phyloP scores from a whole-genome alignment of 2,888 invertebrate genomes.

The Sycophila texana region DNA sequence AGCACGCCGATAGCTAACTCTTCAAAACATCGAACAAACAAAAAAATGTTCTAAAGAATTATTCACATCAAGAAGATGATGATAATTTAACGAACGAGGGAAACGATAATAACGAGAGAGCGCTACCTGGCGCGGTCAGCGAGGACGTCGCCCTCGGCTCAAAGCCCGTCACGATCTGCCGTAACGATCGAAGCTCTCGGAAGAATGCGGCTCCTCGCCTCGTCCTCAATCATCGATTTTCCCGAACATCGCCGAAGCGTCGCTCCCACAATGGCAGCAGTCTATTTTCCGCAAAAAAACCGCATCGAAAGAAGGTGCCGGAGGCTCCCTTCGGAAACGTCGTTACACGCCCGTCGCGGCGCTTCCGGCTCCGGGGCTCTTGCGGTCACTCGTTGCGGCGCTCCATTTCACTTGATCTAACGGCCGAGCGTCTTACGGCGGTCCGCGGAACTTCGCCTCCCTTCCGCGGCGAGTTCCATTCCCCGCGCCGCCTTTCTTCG shows the following conservation, averaged over 20 bases:
- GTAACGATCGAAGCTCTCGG: slow-evolving; percentile 35
- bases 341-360: slow-evolving; percentile 8
- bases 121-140: background rate
- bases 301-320: background rate
- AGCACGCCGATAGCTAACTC: no score
- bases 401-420: slow-evolving; percentile 56
- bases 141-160: background rate
- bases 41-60: no score
- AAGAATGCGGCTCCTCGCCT: slow-evolving; percentile 6
- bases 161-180: slow-evolving; percentile 28
- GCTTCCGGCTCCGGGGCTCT: background rate
- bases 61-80: no score
- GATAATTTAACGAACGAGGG: no score
- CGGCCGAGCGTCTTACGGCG: slow-evolving; percentile 23
- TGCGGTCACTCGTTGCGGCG: slow-evolving; percentile 43
- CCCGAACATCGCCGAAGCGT: slow-evolving; percentile 15
- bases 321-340: background rate
- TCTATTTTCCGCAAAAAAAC: slow-evolving; percentile 25
- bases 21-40: background rate
- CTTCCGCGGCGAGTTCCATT: background rate
- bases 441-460: slow-evolving; percentile 1
- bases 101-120: no score
- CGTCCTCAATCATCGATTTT: slow-evolving; percentile 45
- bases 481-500: slow-evolving; percentile 17
- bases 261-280: background rate